Conservation (phyloP, 2,113 vertebrate species). For the Chionodraco myersi region DNA sequence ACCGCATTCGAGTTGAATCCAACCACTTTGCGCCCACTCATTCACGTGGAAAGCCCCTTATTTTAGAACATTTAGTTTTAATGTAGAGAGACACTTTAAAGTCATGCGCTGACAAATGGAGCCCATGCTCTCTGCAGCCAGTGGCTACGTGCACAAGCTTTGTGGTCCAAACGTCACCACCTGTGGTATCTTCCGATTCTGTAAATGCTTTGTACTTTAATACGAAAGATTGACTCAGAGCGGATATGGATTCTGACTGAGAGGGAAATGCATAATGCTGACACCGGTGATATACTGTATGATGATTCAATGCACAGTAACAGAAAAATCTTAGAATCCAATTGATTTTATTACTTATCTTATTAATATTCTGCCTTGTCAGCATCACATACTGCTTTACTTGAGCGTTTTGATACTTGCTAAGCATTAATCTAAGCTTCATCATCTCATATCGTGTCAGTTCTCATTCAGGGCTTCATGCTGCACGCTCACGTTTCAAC, state of each 20-base stretch:
- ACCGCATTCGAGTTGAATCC: slow-evolving; percentile 68
- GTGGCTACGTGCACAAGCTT: slow-evolving; percentile 42
- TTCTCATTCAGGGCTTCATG: slow-evolving; percentile 54
- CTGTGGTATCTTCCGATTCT: slow-evolving; percentile 31
- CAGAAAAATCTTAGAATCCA: slow-evolving; percentile 67
- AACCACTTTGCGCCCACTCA: slow-evolving; percentile 67
- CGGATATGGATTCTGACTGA: slow-evolving; percentile 56
- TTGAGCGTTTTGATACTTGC: slow-evolving; percentile 64
- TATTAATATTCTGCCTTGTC: slow-evolving; percentile 72
- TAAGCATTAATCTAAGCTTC: slow-evolving; percentile 65
- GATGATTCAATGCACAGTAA: slow-evolving; percentile 71
- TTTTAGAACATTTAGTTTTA: slow-evolving; percentile 72
- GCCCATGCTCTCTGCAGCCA: slow-evolving; percentile 27
- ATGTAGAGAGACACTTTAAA: slow-evolving; percentile 74
- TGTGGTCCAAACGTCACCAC: slow-evolving; percentile 43
- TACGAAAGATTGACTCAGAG: slow-evolving; percentile 40
- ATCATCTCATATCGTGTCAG: slow-evolving; percentile 53
- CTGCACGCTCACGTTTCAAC: slow-evolving; percentile 47
- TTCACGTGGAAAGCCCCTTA: slow-evolving; percentile 69
- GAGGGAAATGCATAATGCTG: slow-evolving; percentile 57
- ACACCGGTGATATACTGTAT: slow-evolving; percentile 63
- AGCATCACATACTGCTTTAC: slow-evolving; percentile 63
- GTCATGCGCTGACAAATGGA: slow-evolving; percentile 60
- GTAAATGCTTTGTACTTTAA: slow-evolving; percentile 29
- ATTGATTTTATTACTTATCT: slow-evolving; percentile 76